phyloP scores from a whole-genome alignment of 2,888 invertebrate genomes.

The Nomada goodeniana region DNA sequence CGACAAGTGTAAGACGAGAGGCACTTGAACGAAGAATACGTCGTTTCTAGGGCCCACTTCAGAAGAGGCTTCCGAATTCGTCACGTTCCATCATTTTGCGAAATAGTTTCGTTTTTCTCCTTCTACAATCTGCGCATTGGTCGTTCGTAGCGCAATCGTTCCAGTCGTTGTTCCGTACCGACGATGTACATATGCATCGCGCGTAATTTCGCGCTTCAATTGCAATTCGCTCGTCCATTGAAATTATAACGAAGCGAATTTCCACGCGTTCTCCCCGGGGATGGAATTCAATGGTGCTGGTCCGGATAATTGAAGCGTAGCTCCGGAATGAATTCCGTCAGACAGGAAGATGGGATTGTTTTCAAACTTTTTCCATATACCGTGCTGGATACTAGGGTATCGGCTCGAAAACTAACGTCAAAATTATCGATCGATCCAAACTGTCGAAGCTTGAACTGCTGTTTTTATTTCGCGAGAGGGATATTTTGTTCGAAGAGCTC shows the following conservation, averaged over 20 bases:
- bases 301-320: slow-evolving; percentile 7
- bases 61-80: slow-evolving; percentile 12
- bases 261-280: neutral
- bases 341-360: neutral
- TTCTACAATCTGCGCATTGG: neutral
- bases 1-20: slow-evolving; percentile 22
- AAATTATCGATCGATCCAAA: too few species aligned
- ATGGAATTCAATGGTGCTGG: neutral
- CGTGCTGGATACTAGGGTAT: too few species aligned
- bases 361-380: neutral
- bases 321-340: neutral
- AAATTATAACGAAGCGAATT: slow-evolving; percentile 21
- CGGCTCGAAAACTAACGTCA: too few species aligned
- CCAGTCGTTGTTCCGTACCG: neutral
- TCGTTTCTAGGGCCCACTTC: slow-evolving; percentile 9
- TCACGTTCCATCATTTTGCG: slow-evolving; percentile 2
- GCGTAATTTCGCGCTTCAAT: slow-evolving; percentile 6
- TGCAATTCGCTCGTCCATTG: neutral
- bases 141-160: neutral
- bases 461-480: too few species aligned
- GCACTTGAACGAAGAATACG: slow-evolving; percentile 27
- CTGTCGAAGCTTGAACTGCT: too few species aligned
- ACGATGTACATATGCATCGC: neutral
- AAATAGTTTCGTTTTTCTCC: neutral
- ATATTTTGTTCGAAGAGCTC: too few species aligned